Evolutionary conservation across 2,797 vertebrate species (phyloP).

Genomic region (Heteromormyrus szaboi): DNA sequence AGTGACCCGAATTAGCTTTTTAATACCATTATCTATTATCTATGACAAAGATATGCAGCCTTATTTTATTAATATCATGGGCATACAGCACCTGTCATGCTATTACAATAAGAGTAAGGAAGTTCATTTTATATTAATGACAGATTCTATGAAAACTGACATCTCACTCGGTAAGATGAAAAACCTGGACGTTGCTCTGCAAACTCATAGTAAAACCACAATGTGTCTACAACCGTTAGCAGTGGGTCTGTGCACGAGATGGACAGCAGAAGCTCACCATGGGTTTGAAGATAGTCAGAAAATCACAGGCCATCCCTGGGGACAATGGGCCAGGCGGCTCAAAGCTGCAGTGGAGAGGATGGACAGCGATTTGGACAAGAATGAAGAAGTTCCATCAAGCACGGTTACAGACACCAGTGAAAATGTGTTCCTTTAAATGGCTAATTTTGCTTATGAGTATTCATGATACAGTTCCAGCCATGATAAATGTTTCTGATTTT

Average conservation of each 20-base stretch:
- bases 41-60: background rate
- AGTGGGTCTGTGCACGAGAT: background rate
- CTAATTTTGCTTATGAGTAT: background rate
- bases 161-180: background rate
- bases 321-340: constrained; percentile 71
- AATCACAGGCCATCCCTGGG: constrained; percentile 81
- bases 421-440: background rate
- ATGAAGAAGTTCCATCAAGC: background rate
- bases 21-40: background rate
- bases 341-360: constrained; percentile 61
- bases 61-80: background rate
- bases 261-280: constrained; percentile 61
- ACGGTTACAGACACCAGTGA: background rate
- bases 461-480: background rate
- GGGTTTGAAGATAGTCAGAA: constrained; percentile 73
- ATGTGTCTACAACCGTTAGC: background rate
- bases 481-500: background rate
- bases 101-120: background rate
- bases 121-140: background rate
- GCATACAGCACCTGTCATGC: background rate
- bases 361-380: constrained; percentile 13
- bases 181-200: background rate
- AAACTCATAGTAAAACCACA: background rate
- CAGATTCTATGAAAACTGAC: background rate
- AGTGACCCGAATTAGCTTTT: background rate